Evolutionary conservation across 2,888 invertebrate species (phyloP), one percentile per base, ranked within the genome.

Genomic region (Liposcelis brunnea): DNA sequence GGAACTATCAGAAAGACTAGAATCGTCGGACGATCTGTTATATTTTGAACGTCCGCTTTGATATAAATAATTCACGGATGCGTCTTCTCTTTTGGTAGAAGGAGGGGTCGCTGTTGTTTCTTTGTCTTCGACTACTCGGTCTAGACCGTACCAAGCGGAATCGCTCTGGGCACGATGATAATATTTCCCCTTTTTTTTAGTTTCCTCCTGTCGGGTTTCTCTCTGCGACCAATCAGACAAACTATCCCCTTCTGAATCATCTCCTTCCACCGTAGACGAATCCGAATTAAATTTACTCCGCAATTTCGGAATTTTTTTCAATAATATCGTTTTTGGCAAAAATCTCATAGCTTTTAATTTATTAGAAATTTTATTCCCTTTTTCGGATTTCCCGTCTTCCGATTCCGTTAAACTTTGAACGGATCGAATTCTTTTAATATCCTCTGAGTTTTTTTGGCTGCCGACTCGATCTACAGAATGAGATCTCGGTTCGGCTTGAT

Each of bases 261-360:
- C 38, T 31, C 33, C 38, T 2, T 47, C 44, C 12, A 31, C 37
- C 12, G 31, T 21, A n/a, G 34, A 6, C 18, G 35, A 18, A 18
- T 52, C 52, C 36, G 3, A 47, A 4, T 55, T 31, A 34, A 57
- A 57, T 49, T 58, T 57, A 1, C 56, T 54, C 1, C 57, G 57
- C 2, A 57, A 54, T 1, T 57, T 54, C 2, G 58, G 57, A 1
- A 76, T 74, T 55, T 71, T 72, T 55, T 72, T 76, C 1, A 72
- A 65, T 11, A 80, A 68, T 26, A 77, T 69, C 55, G 68, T 69
- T 42, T 70, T 70, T 1, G 71, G 71, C n/a, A 72, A 63, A 58
- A 58, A 68, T 55, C 74, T 77, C 0, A 82, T 63, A 49, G 75
- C 75, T 51, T 71, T 76, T 38, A 81, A 68, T 42, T 72, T 72